Evolutionary conservation across 92 coral and sea anemone species (phyloP).

Genomic region (Zoanthus solanderi): DNA sequence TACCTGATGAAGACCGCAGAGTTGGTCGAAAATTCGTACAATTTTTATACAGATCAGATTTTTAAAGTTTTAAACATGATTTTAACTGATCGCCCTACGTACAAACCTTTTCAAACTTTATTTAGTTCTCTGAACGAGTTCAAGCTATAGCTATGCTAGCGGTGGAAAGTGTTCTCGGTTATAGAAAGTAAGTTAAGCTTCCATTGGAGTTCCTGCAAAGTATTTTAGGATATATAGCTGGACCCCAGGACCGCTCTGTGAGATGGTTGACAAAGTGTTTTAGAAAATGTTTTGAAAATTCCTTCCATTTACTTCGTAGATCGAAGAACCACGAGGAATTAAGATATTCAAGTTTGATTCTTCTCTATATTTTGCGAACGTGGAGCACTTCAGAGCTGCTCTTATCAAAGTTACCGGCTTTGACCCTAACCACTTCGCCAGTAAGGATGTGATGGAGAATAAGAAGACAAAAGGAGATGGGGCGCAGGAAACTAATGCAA

Average conservation of each 20-base stretch:
- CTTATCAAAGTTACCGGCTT: conserved; percentile 45
- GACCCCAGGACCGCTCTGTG: not conserved
- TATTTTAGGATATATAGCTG: not conserved
- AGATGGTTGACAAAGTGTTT: not conserved
- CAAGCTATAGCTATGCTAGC: not conserved
- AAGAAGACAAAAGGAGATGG: not conserved
- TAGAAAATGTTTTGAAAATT: not conserved
- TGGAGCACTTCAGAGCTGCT: conserved; percentile 68
- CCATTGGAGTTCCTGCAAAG: not conserved
- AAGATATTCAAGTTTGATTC: conserved; percentile 84
- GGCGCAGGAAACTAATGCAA: not conserved
- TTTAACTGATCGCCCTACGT: too few species aligned
- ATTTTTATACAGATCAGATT: too few species aligned
- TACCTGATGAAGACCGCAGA: too few species aligned
- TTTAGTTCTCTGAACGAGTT: not conserved
- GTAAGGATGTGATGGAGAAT: not conserved
- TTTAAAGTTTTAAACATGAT: too few species aligned
- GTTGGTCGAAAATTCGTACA: too few species aligned
- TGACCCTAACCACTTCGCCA: conserved; percentile 40
- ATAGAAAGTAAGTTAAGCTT: not conserved
- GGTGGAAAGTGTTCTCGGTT: not conserved
- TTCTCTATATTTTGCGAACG: conserved; percentile 79
- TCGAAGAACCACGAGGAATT: conserved; percentile 71
- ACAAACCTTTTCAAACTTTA: too few species aligned
- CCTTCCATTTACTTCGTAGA: conserved; percentile 46